These are phyloP conservation scores for Ameiurus melas DNA, from an alignment of 2,113 vertebrate species.

Conservation along the genomic window DNA sequence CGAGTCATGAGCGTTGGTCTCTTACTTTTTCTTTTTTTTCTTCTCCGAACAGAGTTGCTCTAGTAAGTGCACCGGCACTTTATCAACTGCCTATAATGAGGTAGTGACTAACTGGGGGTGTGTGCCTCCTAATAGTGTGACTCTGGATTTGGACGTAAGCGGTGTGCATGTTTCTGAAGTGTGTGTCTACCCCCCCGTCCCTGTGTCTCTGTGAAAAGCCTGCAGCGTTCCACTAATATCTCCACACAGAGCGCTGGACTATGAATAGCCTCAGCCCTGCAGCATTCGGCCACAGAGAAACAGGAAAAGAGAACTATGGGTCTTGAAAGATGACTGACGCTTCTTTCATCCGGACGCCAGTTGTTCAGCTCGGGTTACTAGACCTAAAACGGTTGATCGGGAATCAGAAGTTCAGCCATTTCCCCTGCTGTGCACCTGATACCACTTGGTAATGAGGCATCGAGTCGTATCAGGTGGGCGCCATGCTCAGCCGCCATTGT, in stretches of 20 bases:
- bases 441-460: not conserved
- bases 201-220: not conserved
- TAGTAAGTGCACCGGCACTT: not conserved
- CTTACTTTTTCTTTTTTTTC: no score
- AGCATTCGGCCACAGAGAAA: slow-evolving; percentile 53
- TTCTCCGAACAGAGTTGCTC: not conserved
- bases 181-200: not conserved
- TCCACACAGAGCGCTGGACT: slow-evolving; percentile 59
- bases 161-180: not conserved
- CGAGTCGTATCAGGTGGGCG: not conserved
- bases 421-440: not conserved
- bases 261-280: slow-evolving; percentile 65
- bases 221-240: slow-evolving; percentile 47
- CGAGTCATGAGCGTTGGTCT: not conserved
- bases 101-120: not conserved
- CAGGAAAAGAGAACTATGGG: not conserved
- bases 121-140: not conserved
- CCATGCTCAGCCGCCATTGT: slow-evolving; percentile 1
- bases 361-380: slow-evolving; percentile 32
- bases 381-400: not conserved
- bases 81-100: not conserved
- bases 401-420: not conserved
- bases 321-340: slow-evolving; percentile 32
- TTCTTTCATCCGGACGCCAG: slow-evolving; percentile 35
- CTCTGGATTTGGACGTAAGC: not conserved